These are phyloP conservation scores for Tauraco erythrolophus DNA, from an alignment of 2,113 vertebrate genomes.

Conservation along the genomic window DNA sequence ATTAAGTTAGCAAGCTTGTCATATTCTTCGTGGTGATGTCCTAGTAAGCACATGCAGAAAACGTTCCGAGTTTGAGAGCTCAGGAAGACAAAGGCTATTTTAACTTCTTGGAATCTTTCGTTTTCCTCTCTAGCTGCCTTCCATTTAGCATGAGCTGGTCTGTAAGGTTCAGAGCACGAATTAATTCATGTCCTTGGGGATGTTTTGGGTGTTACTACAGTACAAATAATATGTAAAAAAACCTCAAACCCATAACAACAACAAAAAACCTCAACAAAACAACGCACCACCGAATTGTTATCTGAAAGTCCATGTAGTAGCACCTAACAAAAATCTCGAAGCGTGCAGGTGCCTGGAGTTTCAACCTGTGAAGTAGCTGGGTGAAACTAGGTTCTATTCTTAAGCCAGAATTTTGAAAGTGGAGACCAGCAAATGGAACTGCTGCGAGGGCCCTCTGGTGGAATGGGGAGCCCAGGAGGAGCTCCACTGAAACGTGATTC, in stretches of 20 bases:
- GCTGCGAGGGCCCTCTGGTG: constrained; percentile 64
- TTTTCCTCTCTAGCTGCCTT: not conserved
- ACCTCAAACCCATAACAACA: too few relatives aligned
- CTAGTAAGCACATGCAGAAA: not conserved
- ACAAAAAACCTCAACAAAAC: too few relatives aligned
- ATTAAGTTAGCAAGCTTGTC: not conserved
- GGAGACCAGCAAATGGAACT: not conserved
- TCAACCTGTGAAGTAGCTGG: not conserved
- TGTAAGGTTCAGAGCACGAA: not conserved
- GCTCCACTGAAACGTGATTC: not conserved
- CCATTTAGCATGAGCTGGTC: not conserved
- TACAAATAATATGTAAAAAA: not conserved
- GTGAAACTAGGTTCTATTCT: not conserved
- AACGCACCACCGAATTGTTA: not conserved
- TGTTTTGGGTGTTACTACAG: not conserved
- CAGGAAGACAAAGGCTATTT: not conserved
- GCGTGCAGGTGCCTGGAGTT: not conserved
- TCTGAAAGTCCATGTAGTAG: not conserved
- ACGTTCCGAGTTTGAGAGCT: not conserved
- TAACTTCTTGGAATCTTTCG: not conserved
- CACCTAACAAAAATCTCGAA: not conserved
- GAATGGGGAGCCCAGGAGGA: not conserved
- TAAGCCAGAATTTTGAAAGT: not conserved
- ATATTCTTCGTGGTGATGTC: not conserved
- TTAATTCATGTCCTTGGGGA: not conserved